Percentiles rank a stretch among this genome's conserved stretches.
These are phyloP conservation scores for Thyatira batis DNA, from an alignment of 2,888 invertebrate genomes.

Conservation along the genomic window DNA sequence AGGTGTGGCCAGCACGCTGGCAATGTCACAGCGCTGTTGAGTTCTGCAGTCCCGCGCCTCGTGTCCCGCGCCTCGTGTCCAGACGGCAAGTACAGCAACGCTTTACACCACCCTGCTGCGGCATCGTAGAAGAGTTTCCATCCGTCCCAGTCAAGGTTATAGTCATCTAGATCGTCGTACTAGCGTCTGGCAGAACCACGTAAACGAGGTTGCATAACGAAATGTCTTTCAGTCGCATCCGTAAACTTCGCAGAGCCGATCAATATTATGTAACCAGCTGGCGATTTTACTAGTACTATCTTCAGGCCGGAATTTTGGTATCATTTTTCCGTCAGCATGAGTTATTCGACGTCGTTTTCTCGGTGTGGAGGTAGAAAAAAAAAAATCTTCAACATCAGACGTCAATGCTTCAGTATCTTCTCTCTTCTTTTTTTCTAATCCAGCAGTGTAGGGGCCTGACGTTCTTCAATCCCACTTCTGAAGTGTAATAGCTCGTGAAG, in stretches of 20 bases:
- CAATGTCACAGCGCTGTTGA: no score
- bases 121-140: neutral
- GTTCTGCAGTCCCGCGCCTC: no score
- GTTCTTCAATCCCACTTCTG: no score
- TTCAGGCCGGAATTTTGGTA: slow-evolving; percentile 24
- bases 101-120: no score
- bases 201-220: slow-evolving; percentile 27
- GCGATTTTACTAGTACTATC: slow-evolving; percentile 18
- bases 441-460: no score
- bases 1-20: no score
- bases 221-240: slow-evolving; percentile 14
- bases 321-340: slow-evolving; percentile 16
- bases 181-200: slow-evolving; percentile 30
- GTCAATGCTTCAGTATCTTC: no score
- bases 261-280: slow-evolving; percentile 35
- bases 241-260: slow-evolving; percentile 33
- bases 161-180: slow-evolving; percentile 26
- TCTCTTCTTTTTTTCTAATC: no score
- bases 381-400: no score
- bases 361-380: neutral
- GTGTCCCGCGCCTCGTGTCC: no score
- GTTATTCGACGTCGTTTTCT: neutral
- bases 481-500: no score
- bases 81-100: no score
- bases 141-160: neutral